These are phyloP conservation scores for Ommatoiulus sabulosus DNA, from an alignment of 2,888 invertebrate genomes.

Conservation along the genomic window DNA sequence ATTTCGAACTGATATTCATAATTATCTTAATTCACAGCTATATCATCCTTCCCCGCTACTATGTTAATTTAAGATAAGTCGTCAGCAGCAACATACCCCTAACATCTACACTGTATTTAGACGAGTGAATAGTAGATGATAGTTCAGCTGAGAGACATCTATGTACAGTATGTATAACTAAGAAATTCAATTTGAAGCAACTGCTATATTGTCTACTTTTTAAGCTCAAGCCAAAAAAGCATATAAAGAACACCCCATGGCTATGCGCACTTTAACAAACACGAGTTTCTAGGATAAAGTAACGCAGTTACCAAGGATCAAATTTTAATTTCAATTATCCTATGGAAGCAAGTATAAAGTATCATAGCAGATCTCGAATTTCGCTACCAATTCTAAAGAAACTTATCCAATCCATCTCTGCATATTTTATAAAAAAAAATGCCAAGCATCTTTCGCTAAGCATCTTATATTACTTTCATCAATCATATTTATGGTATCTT, in stretches of 20 bases:
- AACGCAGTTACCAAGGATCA: not conserved
- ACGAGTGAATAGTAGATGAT: too few species aligned
- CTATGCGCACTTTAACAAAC: not conserved
- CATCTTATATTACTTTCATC: not conserved
- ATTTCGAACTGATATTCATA: too few species aligned
- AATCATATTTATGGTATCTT: not conserved
- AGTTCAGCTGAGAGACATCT: not conserved
- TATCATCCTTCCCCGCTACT: too few species aligned
- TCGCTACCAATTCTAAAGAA: not conserved
- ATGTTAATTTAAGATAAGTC: too few species aligned
- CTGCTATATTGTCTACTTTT: not conserved
- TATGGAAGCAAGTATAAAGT: not conserved
- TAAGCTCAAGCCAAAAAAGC: too few species aligned
- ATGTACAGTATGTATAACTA: too few species aligned
- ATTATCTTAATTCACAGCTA: too few species aligned
- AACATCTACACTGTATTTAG: too few species aligned
- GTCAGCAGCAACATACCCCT: too few species aligned
- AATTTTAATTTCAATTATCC: not conserved
- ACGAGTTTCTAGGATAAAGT: not conserved
- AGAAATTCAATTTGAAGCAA: too few species aligned
- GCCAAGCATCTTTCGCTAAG: not conserved
- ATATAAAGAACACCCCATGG: not conserved
- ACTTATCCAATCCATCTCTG: not conserved
- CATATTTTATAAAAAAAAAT: not conserved
- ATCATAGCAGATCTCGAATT: not conserved